Conservation (phyloP, 2,797 vertebrate genomes). For the Mus minutoides region DNA sequence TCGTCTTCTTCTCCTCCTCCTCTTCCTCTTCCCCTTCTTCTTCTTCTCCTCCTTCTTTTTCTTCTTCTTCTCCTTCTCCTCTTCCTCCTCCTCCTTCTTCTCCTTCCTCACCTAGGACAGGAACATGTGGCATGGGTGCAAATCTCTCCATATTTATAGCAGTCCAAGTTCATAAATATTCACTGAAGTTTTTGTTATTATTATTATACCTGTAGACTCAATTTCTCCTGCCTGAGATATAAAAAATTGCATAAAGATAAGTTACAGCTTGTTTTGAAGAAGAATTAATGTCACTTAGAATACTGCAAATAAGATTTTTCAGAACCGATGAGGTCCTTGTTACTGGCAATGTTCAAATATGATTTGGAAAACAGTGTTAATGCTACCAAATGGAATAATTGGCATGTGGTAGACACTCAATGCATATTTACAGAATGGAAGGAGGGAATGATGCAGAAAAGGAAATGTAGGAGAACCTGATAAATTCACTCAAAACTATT, state of each 20-base stretch:
- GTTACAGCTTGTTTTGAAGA: constrained; percentile 39
- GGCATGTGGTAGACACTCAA: too few species aligned
- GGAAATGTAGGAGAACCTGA: background rate
- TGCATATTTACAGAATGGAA: background rate
- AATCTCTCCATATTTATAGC: background rate
- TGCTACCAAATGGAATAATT: background rate
- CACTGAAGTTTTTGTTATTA: background rate
- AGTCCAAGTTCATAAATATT: background rate
- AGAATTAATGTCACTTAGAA: background rate
- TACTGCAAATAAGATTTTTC: background rate
- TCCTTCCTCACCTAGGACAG: background rate
- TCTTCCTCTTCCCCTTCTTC: background rate
- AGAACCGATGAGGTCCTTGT: background rate
- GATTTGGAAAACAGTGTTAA: constrained; percentile 22
- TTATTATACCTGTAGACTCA: background rate
- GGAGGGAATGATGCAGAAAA: background rate
- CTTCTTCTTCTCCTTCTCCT: background rate
- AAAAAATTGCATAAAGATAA: background rate
- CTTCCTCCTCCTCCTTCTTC: background rate
- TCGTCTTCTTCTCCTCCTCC: too few species aligned
- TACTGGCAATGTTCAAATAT: background rate
- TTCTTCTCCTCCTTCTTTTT: too few species aligned
- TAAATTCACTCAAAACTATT: constrained; percentile 3
- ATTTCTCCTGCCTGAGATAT: background rate
- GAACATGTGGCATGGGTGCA: background rate